These are phyloP conservation scores for Nesogale talazaci DNA, from an alignment of 2,113 vertebrate genomes.

Conservation along the genomic window DNA sequence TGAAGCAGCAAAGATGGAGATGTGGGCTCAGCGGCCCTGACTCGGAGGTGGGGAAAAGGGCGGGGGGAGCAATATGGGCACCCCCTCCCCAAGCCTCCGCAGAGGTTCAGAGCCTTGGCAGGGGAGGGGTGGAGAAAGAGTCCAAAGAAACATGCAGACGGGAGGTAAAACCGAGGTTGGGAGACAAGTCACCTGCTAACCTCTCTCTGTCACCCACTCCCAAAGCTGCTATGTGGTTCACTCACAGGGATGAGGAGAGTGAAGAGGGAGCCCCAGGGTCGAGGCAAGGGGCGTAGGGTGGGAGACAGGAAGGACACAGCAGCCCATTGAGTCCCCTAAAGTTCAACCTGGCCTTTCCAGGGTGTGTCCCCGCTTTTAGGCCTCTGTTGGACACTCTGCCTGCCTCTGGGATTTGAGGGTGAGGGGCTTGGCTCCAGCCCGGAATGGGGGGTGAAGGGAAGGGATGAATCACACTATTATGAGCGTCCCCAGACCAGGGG, in stretches of 20 bases:
- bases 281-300: too few relatives aligned
- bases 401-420: not conserved
- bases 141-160: not conserved
- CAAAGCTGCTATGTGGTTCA: not conserved
- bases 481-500: not conserved
- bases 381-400: not conserved
- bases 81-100: not conserved
- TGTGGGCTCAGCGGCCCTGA: not conserved
- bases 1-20: not conserved
- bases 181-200: slow-evolving; percentile 21
- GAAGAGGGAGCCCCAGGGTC: not conserved
- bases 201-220: not conserved
- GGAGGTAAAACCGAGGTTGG: slow-evolving; percentile 20
- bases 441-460: slow-evolving; percentile 13
- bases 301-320: not conserved
- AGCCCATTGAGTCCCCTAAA: not conserved
- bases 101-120: not conserved
- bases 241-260: too few relatives aligned
- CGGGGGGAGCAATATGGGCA: not conserved
- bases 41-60: not conserved
- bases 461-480: slow-evolving; percentile 41
- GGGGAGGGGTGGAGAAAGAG: not conserved
- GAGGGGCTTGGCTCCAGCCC: not conserved
- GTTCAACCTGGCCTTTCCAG: not conserved
- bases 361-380: not conserved